Conservation (phyloP, 1,140 invertebrate genomes). For the Cyrtorhinus lividipennis region DNA sequence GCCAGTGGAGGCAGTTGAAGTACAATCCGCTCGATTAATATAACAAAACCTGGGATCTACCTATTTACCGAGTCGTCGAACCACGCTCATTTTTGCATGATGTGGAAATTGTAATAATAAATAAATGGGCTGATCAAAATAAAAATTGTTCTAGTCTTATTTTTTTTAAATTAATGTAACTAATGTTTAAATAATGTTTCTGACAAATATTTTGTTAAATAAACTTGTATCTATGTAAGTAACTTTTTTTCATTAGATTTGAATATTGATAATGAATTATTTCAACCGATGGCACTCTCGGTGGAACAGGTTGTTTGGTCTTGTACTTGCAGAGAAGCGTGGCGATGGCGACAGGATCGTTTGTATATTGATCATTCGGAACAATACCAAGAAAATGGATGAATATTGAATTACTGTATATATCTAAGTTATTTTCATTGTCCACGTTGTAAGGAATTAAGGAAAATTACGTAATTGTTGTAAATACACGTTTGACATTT, state of each 20-base stretch:
- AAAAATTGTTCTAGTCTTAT: too few relatives aligned
- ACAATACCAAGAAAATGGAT: not conserved
- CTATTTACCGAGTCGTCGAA: too few relatives aligned
- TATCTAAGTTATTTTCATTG: constrained; percentile 19
- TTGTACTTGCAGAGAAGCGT: too few relatives aligned
- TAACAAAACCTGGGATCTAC: too few relatives aligned
- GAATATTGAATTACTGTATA: constrained; percentile 6
- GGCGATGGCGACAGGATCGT: not conserved
- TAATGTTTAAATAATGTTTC: not conserved
- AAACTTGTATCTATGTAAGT: not conserved
- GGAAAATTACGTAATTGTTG: constrained; percentile 17
- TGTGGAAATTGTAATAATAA: too few relatives aligned
- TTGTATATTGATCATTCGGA: not conserved
- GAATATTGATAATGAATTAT: constrained; percentile 4
- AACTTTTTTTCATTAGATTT: constrained; percentile 13
- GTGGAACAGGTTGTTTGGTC: too few relatives aligned
- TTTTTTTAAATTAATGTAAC: too few relatives aligned
- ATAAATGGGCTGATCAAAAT: too few relatives aligned
- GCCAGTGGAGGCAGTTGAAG: too few relatives aligned
- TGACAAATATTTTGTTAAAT: not conserved
- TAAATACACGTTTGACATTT: constrained; percentile 19
- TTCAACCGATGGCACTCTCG: too few relatives aligned
- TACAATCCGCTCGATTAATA: too few relatives aligned
- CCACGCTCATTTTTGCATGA: too few relatives aligned
- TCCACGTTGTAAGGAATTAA: constrained; percentile 12